Percentiles rank a stretch among this genome's conserved stretches.
Evolutionary conservation across 2,113 vertebrate genomes (phyloP).

Genomic region (Malaclemys terrapin): DNA sequence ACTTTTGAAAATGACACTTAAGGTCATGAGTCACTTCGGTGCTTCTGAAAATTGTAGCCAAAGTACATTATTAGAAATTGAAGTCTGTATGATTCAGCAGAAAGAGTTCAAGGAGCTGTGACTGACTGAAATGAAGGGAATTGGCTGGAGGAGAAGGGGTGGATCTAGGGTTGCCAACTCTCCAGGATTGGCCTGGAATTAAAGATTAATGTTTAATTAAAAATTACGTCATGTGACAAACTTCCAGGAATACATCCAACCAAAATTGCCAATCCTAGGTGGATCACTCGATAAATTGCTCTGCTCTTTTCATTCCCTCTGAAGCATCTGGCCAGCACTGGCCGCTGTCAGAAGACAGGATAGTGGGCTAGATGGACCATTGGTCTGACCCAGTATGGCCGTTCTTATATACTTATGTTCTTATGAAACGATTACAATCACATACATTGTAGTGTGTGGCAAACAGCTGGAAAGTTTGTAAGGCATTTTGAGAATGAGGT

Average conservation of each 20-base stretch:
- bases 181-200: no score
- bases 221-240: no score
- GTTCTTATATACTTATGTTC: not conserved
- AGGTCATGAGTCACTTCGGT: not conserved
- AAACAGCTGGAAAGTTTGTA: not conserved
- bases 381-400: not conserved
- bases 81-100: not conserved
- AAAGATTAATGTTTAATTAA: no score
- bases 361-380: not conserved
- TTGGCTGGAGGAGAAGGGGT: not conserved
- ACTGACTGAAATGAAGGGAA: not conserved
- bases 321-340: not conserved
- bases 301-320: not conserved
- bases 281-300: not conserved
- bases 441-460: not conserved
- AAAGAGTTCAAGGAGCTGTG: not conserved
- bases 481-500: not conserved
- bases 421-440: not conserved
- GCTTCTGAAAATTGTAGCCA: not conserved
- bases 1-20: not conserved
- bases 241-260: no score
- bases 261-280: not conserved
- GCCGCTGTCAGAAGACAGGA: not conserved
- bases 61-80: not conserved
- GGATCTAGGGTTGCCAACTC: no score